Conservation (phyloP, 2,113 vertebrate species). For the Dasyurus viverrinus region DNA sequence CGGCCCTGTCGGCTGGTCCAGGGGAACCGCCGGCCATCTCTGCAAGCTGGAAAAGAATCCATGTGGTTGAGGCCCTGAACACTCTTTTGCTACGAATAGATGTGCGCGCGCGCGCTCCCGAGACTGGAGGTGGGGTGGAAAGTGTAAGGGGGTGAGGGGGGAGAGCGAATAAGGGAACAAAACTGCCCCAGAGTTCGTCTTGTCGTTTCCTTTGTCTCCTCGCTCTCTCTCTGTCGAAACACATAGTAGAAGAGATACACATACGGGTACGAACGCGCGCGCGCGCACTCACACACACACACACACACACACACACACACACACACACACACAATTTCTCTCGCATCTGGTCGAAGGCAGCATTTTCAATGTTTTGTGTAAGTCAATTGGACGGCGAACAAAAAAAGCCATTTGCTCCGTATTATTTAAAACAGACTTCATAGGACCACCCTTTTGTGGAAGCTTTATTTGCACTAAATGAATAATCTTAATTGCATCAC, state of each 20-base stretch:
- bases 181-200: constrained; percentile 86
- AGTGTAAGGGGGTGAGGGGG: constrained; percentile 30
- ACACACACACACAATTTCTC: constrained; percentile 82
- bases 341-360: constrained; percentile 87
- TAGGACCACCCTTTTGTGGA: constrained; percentile 79
- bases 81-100: not conserved
- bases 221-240: constrained; percentile 76
- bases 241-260: constrained; percentile 59
- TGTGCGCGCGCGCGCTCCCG: not conserved
- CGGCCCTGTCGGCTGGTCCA: not conserved
- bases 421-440: constrained; percentile 86
- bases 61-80: constrained; percentile 55
- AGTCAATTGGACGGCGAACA: constrained; percentile 80
- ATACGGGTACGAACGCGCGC: not conserved
- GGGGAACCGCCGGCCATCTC: constrained; percentile 61
- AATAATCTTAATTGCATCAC: constrained; percentile 95
- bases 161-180: constrained; percentile 69
- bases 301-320: constrained; percentile 48
- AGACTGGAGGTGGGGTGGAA: constrained; percentile 6
- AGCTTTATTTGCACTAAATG: constrained; percentile 92
- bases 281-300: not conserved
- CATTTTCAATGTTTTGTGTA: constrained; percentile 85
- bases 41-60: constrained; percentile 71
- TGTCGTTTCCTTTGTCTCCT: constrained; percentile 91
- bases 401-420: constrained; percentile 78